phyloP scores from a whole-genome alignment of 2,797 vertebrate species.

The Poliocrania exsul region DNA sequence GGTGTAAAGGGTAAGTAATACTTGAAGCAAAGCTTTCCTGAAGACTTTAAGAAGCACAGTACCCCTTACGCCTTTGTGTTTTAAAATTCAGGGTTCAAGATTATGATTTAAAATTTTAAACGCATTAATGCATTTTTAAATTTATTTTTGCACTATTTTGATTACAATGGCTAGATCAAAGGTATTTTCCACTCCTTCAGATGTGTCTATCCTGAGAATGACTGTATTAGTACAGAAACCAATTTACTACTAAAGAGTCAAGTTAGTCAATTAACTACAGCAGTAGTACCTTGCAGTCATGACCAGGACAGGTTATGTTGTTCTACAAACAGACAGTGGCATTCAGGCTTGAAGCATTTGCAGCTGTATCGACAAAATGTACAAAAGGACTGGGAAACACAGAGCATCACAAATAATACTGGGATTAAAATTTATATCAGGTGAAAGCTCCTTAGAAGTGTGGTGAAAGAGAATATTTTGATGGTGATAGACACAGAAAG shows the following conservation, averaged over 20 bases:
- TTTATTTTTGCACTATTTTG: neutral
- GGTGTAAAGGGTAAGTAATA: conserved; percentile 20
- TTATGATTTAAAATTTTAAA: neutral
- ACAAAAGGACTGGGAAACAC: neutral
- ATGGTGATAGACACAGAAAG: neutral
- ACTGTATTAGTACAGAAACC: neutral
- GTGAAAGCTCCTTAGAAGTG: neutral
- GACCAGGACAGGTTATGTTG: neutral
- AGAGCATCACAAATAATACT: neutral
- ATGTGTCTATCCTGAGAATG: neutral
- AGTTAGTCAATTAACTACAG: neutral
- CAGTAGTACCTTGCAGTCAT: neutral
- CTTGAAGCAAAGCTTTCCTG: conserved; percentile 11
- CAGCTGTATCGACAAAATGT: neutral
- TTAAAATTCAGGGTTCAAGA: neutral
- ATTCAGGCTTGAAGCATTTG: neutral
- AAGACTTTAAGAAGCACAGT: neutral
- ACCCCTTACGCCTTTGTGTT: neutral
- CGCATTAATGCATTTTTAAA: neutral
- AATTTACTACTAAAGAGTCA: neutral
- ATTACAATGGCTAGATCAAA: neutral
- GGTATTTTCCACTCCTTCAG: neutral
- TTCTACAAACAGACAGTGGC: neutral
- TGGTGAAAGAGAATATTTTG: neutral
- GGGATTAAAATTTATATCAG: neutral